phyloP scores from a whole-genome alignment of 2,113 vertebrate genomes.

The Microcebus griseorufus region DNA sequence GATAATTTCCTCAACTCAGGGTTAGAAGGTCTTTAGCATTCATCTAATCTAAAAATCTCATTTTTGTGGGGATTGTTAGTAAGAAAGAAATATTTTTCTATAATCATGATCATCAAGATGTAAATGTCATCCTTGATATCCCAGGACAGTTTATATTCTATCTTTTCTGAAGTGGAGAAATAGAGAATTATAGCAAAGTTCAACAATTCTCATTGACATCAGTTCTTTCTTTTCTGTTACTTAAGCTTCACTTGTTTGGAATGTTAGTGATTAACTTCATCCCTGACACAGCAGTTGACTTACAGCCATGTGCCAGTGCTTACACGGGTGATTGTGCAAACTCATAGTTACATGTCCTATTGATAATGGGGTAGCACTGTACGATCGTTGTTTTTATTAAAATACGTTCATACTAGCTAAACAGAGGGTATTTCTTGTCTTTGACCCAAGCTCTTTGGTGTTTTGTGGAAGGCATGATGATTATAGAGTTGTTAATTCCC shows the following conservation, averaged over 20 bases:
- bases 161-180: neutral
- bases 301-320: neutral
- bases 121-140: neutral
- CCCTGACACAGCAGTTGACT: neutral
- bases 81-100: neutral
- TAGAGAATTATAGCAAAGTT: neutral
- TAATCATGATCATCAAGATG: neutral
- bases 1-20: neutral
- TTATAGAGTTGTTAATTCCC: neutral
- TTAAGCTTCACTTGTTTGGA: neutral
- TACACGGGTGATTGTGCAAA: neutral
- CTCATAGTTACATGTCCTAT: neutral
- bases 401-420: neutral
- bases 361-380: rapidly evolving
- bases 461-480: neutral
- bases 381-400: neutral
- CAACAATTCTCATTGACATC: neutral
- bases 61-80: neutral
- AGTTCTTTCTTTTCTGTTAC: neutral
- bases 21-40: neutral
- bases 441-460: neutral
- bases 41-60: neutral
- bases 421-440: neutral
- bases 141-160: neutral
- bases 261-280: neutral